Evolutionary conservation across 2,888 invertebrate genomes (phyloP).

Genomic region (Blera fallax): DNA sequence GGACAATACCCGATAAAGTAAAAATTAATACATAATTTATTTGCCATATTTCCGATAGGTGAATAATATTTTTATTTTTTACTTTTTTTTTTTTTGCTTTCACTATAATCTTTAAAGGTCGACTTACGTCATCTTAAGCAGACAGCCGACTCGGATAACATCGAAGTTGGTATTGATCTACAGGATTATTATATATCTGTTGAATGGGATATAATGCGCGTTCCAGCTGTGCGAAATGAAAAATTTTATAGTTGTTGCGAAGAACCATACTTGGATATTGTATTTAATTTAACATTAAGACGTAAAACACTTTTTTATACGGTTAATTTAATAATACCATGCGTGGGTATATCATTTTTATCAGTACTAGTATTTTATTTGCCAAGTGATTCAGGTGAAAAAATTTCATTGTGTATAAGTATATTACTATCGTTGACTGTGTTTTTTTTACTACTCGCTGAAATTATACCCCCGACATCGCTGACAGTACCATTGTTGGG

Average conservation of each 20-base stretch:
- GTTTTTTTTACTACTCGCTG: constrained; percentile 95
- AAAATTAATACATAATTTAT: neutral
- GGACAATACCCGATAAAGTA: no score
- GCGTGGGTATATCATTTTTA: constrained; percentile 97
- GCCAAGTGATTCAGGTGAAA: constrained; percentile 98
- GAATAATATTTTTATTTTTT: neutral
- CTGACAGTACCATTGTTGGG: constrained; percentile 95
- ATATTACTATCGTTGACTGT: constrained; percentile 96
- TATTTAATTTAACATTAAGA: constrained; percentile 97
- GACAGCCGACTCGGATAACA: constrained; percentile 92
- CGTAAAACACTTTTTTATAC: constrained; percentile 98
- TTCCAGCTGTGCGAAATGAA: constrained; percentile 94
- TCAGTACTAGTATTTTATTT: constrained; percentile 98
- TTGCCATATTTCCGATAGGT: neutral
- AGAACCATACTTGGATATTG: constrained; percentile 98
- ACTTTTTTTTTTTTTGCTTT: neutral
- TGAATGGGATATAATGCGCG: constrained; percentile 98
- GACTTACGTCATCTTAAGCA: constrained; percentile 94
- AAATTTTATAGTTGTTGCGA: constrained; percentile 98
- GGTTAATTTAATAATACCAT: constrained; percentile 98
- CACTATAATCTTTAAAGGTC: constrained; percentile 84
- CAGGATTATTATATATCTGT: constrained; percentile 98
- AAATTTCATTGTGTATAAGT: constrained; percentile 97
- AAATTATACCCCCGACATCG: constrained; percentile 97
- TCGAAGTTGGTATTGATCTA: constrained; percentile 94